Base-by-base conservation (phyloP, 2,888 invertebrate species). In the Luperina nickerlii region DNA sequence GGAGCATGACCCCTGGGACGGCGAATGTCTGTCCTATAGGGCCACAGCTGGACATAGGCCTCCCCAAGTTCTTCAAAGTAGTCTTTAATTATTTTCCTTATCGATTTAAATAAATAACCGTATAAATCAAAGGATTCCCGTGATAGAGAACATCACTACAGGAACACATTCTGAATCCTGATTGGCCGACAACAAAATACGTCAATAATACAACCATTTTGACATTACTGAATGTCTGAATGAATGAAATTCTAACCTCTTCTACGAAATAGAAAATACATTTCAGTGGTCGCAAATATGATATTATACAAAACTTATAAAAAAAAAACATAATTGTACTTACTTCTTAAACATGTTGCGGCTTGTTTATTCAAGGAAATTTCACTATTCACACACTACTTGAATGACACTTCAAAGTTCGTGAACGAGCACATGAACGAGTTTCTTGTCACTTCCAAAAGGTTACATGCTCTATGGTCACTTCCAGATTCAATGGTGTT, bases 311-410 rank as follows among this genome's bases (percentile, higher is more conserved):
- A 80, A 60, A 60, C 18, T 13, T 45, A 60, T 13, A 15, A 42
- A 2, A 48, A 2, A 48, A 68, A 72, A 42, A 18, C 24, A 73
- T 7, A 27, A 42, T 60, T 71, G 15, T 11, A 97, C 97, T 97
- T 92, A 97, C 97, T 97, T 97, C 91, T 97, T 97, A 84, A 97
- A 97, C 97, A 97, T 97, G 85, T 87, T 95, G 91, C 20, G 65
- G 77, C 76, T 79, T 74, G 79, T 51, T 32, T 68, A 71, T 86
- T 13, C 27, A 69, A 51, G 2, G 18, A 54, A 51, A 78, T 63
- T 67, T 69, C 84, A 88, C 84, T 71, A 73, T 68, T 67, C 51
- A 78, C 81, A 86, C 76, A 77, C 70, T 42, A 63, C 38, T 72
- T 18, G 11, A 69, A 82, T 81, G 69, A 83, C 79, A 84, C 88